These are phyloP conservation scores for Bos indicus DNA, from an alignment of 2,113 vertebrate genomes.

Conservation along the genomic window DNA sequence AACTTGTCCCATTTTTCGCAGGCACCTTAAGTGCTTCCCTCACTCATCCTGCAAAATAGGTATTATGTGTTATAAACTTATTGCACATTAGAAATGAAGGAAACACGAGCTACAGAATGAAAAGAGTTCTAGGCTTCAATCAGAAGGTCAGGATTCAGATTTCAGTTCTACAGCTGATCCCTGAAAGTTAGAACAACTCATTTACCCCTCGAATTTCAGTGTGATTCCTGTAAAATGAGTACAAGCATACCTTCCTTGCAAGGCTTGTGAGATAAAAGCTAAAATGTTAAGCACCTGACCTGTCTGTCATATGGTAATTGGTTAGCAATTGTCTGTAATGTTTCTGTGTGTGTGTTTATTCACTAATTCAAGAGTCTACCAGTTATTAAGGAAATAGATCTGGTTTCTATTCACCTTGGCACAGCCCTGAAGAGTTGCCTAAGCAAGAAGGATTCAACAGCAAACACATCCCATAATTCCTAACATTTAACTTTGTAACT, in stretches of 20 bases:
- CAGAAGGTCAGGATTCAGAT: conserved; percentile 1
- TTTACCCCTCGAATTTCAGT: not conserved
- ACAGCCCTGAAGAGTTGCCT: not conserved
- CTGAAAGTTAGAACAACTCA: not conserved
- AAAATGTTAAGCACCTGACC: not conserved
- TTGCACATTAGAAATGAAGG: not conserved
- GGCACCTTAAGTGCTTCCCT: not conserved
- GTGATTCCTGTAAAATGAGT: not conserved
- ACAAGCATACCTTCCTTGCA: not conserved
- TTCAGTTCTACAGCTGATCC: not conserved
- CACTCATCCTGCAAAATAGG: not conserved
- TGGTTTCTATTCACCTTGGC: not conserved
- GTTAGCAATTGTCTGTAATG: not conserved
- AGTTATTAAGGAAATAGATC: not conserved
- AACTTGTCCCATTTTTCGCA: not conserved
- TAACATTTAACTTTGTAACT: not conserved
- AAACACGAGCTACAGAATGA: not conserved
- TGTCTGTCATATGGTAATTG: not conserved
- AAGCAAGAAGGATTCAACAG: not conserved
- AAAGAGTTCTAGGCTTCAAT: not conserved
- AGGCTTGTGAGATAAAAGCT: not conserved
- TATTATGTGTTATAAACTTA: not conserved
- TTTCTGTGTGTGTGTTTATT: not conserved
- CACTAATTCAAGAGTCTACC: not conserved
- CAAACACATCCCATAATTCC: not conserved